phyloP scores from a whole-genome alignment of 2,113 vertebrate genomes.

The Macheiramphus alcinus region DNA sequence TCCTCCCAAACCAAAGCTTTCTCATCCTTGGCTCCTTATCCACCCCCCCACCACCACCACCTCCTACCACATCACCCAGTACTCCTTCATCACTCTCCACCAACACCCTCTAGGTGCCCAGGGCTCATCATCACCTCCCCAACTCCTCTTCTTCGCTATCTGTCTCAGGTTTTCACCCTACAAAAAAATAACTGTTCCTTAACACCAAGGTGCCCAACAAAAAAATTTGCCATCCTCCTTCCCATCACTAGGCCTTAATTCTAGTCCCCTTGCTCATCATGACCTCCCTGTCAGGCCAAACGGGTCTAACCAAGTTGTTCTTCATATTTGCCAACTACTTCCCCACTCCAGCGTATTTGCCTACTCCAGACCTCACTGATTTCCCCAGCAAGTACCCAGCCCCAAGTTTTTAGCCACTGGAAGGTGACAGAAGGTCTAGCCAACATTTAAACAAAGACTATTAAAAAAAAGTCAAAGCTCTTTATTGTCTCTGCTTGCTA shows the following conservation, averaged over 20 bases:
- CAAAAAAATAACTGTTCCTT: background rate
- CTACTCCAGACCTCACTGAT: background rate
- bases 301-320: background rate
- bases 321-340: background rate
- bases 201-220: background rate
- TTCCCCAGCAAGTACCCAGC: background rate
- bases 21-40: background rate
- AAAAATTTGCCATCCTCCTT: background rate
- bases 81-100: background rate
- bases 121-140: background rate
- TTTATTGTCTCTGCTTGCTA: background rate
- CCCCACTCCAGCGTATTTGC: background rate
- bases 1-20: background rate
- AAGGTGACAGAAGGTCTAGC: background rate
- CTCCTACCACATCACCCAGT: background rate
- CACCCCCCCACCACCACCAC: no score
- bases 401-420: background rate
- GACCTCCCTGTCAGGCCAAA: background rate
- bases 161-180: background rate
- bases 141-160: background rate
- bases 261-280: background rate
- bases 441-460: background rate
- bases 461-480: background rate
- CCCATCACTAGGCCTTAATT: background rate
- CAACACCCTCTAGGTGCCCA: fast-evolving